Conservation (phyloP, 2,888 invertebrate genomes). For the Galerucella calmariensis region DNA sequence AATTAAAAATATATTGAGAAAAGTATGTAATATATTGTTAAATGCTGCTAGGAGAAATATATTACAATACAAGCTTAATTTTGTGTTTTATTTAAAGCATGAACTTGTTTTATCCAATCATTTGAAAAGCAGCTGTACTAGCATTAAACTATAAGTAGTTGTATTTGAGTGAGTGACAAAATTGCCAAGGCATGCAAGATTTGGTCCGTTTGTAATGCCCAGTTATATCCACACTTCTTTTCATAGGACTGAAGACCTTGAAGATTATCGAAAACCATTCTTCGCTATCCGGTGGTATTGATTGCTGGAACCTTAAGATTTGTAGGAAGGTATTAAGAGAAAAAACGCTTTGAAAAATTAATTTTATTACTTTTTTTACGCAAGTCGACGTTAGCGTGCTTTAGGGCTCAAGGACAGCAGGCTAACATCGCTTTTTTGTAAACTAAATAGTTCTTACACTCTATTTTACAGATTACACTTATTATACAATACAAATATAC, state of each 20-base stretch:
- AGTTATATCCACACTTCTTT: too few relatives aligned
- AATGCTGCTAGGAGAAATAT: not conserved
- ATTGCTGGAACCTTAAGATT: too few relatives aligned
- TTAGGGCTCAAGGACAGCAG: slow-evolving; percentile 50
- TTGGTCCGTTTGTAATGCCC: too few relatives aligned
- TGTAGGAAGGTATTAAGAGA: not conserved
- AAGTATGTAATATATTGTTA: not conserved
- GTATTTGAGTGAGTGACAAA: too few relatives aligned
- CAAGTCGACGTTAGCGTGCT: slow-evolving; percentile 43
- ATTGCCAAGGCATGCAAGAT: too few relatives aligned
- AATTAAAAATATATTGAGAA: not conserved
- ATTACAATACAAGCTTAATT: not conserved
- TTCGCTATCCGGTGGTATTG: too few relatives aligned
- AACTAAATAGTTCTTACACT: slow-evolving; percentile 35
- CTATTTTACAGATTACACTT: slow-evolving; percentile 39
- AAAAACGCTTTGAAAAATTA: slow-evolving; percentile 28
- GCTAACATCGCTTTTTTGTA: slow-evolving; percentile 42
- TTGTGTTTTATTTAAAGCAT: not conserved
- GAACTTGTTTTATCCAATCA: too few relatives aligned
- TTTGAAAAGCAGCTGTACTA: not conserved
- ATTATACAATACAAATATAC: slow-evolving; percentile 46
- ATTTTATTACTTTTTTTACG: slow-evolving; percentile 25
- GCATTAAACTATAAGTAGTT: too few relatives aligned
- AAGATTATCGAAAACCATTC: too few relatives aligned
- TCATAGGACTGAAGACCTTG: too few relatives aligned